A percentile compares a stretch with the other conserved stretches of the same genome.
These are phyloP conservation scores for Pangasianodon gigas DNA, from an alignment of 2,113 vertebrate genomes.

Conservation along the genomic window DNA sequence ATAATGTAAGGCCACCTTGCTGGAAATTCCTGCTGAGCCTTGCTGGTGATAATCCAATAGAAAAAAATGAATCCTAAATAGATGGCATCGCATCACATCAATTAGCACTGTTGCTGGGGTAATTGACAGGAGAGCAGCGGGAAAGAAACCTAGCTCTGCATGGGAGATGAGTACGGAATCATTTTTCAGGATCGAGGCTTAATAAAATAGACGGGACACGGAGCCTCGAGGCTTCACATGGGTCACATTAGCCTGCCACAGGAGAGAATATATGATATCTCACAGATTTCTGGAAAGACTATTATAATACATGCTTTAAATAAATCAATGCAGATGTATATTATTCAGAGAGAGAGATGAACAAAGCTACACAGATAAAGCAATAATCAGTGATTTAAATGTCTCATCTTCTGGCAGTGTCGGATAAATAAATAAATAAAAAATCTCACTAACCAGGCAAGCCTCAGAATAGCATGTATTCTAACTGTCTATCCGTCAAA, in stretches of 20 bases:
- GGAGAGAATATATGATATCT: constrained; percentile 16
- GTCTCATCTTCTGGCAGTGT: constrained; percentile 33
- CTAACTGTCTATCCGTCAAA: constrained; percentile 47
- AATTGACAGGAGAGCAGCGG: constrained; percentile 53
- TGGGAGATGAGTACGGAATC: neutral
- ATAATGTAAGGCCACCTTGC: constrained; percentile 43
- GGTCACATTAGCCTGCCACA: constrained; percentile 31
- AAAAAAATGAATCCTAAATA: constrained; percentile 46
- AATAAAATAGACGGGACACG: neutral
- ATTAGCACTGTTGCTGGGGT: constrained; percentile 53
- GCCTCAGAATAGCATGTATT: constrained; percentile 30
- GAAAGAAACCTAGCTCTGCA: constrained; percentile 23
- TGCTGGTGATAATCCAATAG: constrained; percentile 36
- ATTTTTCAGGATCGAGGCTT: neutral
- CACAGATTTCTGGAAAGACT: constrained; percentile 30
- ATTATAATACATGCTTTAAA: constrained; percentile 22
- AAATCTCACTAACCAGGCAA: neutral
- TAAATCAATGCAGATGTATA: constrained; percentile 37
- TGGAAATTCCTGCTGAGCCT: constrained; percentile 38
- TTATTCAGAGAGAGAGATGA: constrained; percentile 11
- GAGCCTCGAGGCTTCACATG: neutral
- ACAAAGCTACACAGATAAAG: neutral
- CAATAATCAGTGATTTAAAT: constrained; percentile 32
- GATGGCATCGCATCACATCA: constrained; percentile 48
- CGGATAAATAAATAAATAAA: constrained; percentile 22